Evolutionary conservation across 1,140 invertebrate genomes (phyloP).

Genomic region (Drosophila paulistorum): DNA sequence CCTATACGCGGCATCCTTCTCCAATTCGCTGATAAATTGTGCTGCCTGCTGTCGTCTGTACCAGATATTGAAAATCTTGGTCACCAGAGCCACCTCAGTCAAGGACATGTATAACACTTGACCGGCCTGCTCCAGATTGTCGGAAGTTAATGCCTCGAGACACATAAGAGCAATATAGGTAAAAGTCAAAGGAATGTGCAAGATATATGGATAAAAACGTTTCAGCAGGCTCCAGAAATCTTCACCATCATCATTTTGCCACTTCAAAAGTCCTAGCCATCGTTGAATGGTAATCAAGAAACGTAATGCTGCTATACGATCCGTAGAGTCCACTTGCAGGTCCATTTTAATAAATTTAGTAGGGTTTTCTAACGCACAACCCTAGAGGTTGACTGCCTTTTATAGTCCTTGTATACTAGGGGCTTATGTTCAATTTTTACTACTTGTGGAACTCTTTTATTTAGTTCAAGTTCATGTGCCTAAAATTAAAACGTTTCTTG

Average conservation of each 20-base stretch:
- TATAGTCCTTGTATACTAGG: conserved; percentile 39
- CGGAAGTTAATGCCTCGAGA: conserved; percentile 52
- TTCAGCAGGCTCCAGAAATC: conserved; percentile 11
- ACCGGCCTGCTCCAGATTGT: conserved; percentile 53
- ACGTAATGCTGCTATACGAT: conserved; percentile 41
- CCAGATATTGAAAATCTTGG: conserved; percentile 69
- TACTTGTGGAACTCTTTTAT: conserved; percentile 9
- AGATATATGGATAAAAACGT: conserved; percentile 34
- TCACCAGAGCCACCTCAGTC: conserved; percentile 54
- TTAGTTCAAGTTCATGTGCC: conserved; percentile 22
- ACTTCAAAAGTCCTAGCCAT: conserved; percentile 53
- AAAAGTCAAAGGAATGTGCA: conserved; percentile 70
- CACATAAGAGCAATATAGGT: conserved; percentile 65
- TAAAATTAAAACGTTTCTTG: background rate
- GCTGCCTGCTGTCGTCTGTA: conserved; percentile 31
- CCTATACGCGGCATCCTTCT: conserved; percentile 15
- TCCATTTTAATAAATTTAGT: conserved; percentile 32
- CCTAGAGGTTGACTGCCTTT: conserved; percentile 28
- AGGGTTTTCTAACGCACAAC: background rate
- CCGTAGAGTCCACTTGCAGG: conserved; percentile 14
- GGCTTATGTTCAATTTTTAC: background rate
- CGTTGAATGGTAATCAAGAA: conserved; percentile 28
- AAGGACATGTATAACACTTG: conserved; percentile 71
- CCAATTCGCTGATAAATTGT: conserved; percentile 42
- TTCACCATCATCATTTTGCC: conserved; percentile 19